phyloP scores from a whole-genome alignment of 2,113 vertebrate species.

The Grantiella picta region DNA sequence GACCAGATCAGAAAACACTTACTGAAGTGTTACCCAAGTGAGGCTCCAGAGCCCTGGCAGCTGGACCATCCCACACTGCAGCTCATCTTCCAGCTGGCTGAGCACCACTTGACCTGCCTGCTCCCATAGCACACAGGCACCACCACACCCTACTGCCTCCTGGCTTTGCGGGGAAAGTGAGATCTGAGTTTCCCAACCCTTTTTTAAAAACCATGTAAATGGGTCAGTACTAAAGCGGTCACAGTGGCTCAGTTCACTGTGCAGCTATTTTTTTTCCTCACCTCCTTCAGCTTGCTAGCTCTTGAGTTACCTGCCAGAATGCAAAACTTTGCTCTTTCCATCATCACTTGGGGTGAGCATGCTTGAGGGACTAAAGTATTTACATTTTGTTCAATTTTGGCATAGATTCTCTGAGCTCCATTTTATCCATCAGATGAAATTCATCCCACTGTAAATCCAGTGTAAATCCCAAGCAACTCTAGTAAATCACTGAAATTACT shows the following conservation, averaged over 20 bases:
- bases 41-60: neutral
- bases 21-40: neutral
- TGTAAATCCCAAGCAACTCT: neutral
- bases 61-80: neutral
- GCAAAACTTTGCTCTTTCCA: neutral
- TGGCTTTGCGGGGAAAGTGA: fast-evolving
- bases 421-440: neutral
- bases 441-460: neutral
- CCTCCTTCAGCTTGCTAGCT: neutral
- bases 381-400: neutral
- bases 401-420: neutral
- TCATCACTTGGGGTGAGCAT: neutral
- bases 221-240: neutral
- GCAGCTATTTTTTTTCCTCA: neutral
- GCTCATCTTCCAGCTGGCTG: neutral
- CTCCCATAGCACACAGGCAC: neutral
- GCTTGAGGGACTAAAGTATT: neutral
- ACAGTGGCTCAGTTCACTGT: neutral
- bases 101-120: neutral
- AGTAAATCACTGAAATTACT: neutral
- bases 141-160: neutral
- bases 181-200: neutral
- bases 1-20: neutral
- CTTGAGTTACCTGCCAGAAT: neutral
- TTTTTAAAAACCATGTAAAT: neutral